A percentile compares a stretch with the other conserved stretches of the same genome.
phyloP scores from a whole-genome alignment of 2,797 vertebrate genomes.

The Lophius americanus region DNA sequence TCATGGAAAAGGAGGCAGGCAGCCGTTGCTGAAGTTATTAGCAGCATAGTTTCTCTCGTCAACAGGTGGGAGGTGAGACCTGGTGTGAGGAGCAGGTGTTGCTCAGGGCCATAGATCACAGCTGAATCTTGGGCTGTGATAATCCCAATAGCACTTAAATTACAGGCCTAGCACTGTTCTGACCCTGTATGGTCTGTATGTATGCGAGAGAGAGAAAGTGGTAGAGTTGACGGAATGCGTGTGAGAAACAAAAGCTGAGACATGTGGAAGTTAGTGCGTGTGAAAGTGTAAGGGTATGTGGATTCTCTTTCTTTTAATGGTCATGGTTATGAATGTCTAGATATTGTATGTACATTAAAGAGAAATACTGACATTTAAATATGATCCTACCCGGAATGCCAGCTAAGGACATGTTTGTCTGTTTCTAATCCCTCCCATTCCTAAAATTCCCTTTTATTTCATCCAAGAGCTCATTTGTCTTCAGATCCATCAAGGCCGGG shows the following conservation, averaged over 20 bases:
- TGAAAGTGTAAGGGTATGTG: background rate
- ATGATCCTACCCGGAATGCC: constrained; percentile 47
- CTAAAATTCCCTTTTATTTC: constrained; percentile 41
- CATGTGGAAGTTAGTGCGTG: constrained; percentile 46
- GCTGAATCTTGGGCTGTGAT: constrained; percentile 71
- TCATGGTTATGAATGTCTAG: constrained; percentile 27
- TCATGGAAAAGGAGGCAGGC: constrained; percentile 72
- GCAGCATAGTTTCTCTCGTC: constrained; percentile 73
- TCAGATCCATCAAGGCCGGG: constrained; percentile 35
- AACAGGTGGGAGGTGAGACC: constrained; percentile 76
- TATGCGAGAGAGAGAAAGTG: constrained; percentile 57
- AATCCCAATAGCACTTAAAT: constrained; percentile 75
- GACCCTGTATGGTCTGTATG: constrained; percentile 54
- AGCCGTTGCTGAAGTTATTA: constrained; percentile 72
- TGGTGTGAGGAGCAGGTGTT: constrained; percentile 75
- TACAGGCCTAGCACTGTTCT: constrained; percentile 64
- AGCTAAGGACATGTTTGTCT: constrained; percentile 56
- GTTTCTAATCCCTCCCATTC: constrained; percentile 46
- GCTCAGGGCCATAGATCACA: constrained; percentile 68
- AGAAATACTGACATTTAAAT: constrained; percentile 47
- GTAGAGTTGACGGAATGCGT: constrained; percentile 55
- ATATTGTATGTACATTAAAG: constrained; percentile 22
- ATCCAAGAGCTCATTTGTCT: constrained; percentile 58
- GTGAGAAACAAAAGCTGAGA: constrained; percentile 69
- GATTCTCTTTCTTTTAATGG: constrained; percentile 32